Evolutionary conservation across 1,140 invertebrate genomes (phyloP).

Genomic region (Lordiphosa stackelbergi): DNA sequence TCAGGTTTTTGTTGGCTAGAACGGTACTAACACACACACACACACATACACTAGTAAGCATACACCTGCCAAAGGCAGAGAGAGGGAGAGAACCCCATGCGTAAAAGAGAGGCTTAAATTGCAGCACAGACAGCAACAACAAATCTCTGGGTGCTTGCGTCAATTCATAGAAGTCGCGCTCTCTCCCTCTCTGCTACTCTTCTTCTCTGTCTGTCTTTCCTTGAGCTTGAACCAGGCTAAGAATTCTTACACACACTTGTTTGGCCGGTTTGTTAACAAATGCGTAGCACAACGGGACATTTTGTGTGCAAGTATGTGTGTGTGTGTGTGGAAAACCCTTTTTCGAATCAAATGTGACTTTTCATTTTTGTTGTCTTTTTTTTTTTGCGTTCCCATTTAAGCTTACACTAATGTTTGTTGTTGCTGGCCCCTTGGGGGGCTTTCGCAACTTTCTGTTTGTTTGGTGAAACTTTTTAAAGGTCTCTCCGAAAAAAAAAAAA

Average conservation of each 20-base stretch:
- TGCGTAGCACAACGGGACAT: conserved; percentile 65
- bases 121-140: conserved; percentile 34
- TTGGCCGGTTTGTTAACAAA: conserved; percentile 56
- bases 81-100: conserved; percentile 30
- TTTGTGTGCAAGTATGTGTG: conserved; percentile 30
- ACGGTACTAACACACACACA: conserved; percentile 58
- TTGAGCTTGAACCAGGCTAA: conserved; percentile 38
- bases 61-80: conserved; percentile 38
- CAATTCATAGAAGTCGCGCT: too few species aligned
- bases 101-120: conserved; percentile 43
- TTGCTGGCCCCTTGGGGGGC: conserved; percentile 37
- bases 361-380: conserved; percentile 17
- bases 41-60: conserved; percentile 11
- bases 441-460: conserved; percentile 71
- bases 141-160: conserved; percentile 35
- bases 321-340: conserved; percentile 47
- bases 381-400: conserved; percentile 45
- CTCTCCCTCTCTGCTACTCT: conserved; percentile 14
- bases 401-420: conserved; percentile 16
- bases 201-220: conserved; percentile 12
- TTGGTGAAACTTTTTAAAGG: conserved; percentile 71
- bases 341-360: conserved; percentile 41
- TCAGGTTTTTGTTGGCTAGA: conserved; percentile 70
- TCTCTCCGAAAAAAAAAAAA: conserved; percentile 57
- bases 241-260: conserved; percentile 56